These are phyloP conservation scores for Phenganax subtilis DNA, from an alignment of 92 coral and sea anemone species.

Conservation along the genomic window DNA sequence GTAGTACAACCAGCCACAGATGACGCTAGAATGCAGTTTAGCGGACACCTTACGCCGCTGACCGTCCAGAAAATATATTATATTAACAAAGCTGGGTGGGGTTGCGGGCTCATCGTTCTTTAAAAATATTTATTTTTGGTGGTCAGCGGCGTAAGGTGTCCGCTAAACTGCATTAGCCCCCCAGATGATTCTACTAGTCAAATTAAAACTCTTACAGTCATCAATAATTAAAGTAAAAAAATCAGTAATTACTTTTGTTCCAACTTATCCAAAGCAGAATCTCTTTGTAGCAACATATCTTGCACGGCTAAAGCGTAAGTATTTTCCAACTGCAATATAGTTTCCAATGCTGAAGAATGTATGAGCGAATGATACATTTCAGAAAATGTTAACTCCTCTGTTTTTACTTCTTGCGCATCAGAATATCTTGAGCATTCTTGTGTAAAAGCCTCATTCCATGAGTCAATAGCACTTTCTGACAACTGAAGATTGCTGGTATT, in stretches of 20 bases:
- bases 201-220: too few species aligned
- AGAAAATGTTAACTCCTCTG: conserved; percentile 78
- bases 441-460: conserved; percentile 82
- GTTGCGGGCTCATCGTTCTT: too few species aligned
- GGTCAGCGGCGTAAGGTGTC: too few species aligned
- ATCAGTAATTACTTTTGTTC: conserved; percentile 68
- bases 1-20: too few species aligned
- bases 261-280: conserved; percentile 62
- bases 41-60: too few species aligned
- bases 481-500: conserved; percentile 53
- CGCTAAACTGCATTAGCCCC: too few species aligned
- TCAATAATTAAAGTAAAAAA: too few species aligned
- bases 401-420: conserved; percentile 63
- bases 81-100: too few species aligned
- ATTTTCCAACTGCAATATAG: conserved; percentile 82
- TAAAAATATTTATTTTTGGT: too few species aligned
- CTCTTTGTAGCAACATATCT: conserved; percentile 68
- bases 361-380: conserved; percentile 89
- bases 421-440: conserved; percentile 83
- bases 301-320: conserved; percentile 92
- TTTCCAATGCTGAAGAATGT: conserved; percentile 91
- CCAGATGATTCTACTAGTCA: too few species aligned
- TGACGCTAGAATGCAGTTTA: too few species aligned
- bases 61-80: too few species aligned
- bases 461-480: conserved; percentile 47